Evolutionary conservation across 2,888 invertebrate species (phyloP).

Genomic region (Erpobdella octoculata): DNA sequence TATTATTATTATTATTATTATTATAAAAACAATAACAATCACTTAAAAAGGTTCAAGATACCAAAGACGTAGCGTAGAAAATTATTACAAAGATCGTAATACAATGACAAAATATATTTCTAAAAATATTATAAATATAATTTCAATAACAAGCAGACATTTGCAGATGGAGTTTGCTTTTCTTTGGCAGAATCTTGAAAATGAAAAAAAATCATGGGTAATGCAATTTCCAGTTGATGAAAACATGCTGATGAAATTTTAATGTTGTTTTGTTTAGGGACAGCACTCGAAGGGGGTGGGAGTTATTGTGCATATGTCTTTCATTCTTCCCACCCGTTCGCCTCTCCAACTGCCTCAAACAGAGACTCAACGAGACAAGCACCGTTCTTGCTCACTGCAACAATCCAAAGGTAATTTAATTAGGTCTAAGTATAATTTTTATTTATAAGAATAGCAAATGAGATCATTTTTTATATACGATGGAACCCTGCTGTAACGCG

Average conservation of each 20-base stretch:
- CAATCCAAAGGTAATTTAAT: constrained; percentile 8
- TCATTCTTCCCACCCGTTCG: constrained; percentile 29
- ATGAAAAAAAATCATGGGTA: neutral
- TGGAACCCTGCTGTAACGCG: too few relatives aligned
- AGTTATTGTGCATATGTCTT: constrained; percentile 30
- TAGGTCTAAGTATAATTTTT: too few relatives aligned
- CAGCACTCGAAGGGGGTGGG: constrained; percentile 28
- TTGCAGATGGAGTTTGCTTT: neutral
- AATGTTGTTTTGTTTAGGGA: neutral
- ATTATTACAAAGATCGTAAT: too few relatives aligned
- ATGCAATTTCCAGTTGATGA: neutral
- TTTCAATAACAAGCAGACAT: too few relatives aligned
- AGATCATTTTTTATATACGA: too few relatives aligned
- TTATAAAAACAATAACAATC: too few relatives aligned
- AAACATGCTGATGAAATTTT: neutral
- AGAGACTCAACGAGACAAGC: neutral
- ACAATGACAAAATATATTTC: too few relatives aligned
- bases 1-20: too few relatives aligned
- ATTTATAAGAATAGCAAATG: too few relatives aligned
- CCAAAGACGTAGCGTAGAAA: too few relatives aligned
- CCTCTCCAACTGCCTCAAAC: neutral
- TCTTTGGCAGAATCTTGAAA: neutral
- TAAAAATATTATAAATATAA: too few relatives aligned
- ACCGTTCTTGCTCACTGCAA: neutral
- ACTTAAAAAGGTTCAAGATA: too few relatives aligned